Percentiles rank a stretch among this genome's conserved stretches.
Conservation (phyloP, 2,888 invertebrate species). For the Pseudolycoriella hygida region DNA sequence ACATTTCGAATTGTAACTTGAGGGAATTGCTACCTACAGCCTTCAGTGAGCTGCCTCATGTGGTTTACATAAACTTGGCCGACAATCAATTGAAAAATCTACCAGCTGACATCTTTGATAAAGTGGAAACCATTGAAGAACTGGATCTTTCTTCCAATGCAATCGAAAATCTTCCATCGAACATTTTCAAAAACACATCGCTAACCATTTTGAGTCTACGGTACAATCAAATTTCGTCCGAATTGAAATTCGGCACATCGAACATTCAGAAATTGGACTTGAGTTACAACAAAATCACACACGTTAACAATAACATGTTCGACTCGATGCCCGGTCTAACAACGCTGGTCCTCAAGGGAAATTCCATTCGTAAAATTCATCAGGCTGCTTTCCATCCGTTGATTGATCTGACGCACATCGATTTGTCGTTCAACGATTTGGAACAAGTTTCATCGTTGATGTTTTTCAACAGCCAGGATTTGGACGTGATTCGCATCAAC, state of each 20-base stretch:
- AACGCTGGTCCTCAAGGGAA: slow-evolving; percentile 49
- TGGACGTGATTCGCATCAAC: slow-evolving; percentile 51
- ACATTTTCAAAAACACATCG: slow-evolving; percentile 47
- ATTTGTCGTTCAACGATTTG: slow-evolving; percentile 55
- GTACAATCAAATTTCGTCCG: slow-evolving; percentile 45
- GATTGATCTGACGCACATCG: slow-evolving; percentile 46
- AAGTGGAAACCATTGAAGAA: slow-evolving; percentile 46
- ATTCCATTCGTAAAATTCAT: slow-evolving; percentile 48
- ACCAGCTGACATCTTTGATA: slow-evolving; percentile 34
- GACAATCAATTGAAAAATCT: slow-evolving; percentile 43
- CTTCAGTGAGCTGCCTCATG: slow-evolving; percentile 43
- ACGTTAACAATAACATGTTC: slow-evolving; percentile 46
- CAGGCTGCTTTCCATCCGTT: slow-evolving; percentile 49
- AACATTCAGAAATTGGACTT: slow-evolving; percentile 49
- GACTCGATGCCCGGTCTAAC: slow-evolving; percentile 42
- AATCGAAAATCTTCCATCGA: slow-evolving; percentile 40
- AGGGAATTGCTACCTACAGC: slow-evolving; percentile 42
- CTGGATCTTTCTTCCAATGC: slow-evolving; percentile 54
- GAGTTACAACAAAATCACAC: slow-evolving; percentile 46
- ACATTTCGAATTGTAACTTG: slow-evolving; percentile 51
- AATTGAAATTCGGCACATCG: slow-evolving; percentile 40
- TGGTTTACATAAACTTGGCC: slow-evolving; percentile 48
- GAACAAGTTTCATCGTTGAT: slow-evolving; percentile 47
- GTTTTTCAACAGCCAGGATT: slow-evolving; percentile 47
- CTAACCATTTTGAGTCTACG: slow-evolving; percentile 50